These are phyloP conservation scores for Plagodis dolabraria DNA, from an alignment of 2,888 invertebrate species.

Conservation along the genomic window DNA sequence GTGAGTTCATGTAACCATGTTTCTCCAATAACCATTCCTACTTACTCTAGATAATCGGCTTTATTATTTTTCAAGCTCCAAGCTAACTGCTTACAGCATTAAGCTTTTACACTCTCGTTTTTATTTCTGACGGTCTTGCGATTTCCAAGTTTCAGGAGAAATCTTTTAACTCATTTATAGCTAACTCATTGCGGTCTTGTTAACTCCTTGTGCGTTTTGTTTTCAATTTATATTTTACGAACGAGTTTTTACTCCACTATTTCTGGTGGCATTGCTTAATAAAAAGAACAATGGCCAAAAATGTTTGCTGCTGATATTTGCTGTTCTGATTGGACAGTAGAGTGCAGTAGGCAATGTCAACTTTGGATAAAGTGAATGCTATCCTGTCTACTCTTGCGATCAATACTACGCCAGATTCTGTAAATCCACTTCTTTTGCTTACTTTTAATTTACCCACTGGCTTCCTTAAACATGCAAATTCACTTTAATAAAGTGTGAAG, in stretches of 20 bases:
- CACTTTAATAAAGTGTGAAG: constrained; percentile 33
- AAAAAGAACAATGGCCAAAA: constrained; percentile 19
- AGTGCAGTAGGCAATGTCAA: constrained; percentile 38
- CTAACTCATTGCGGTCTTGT: neutral
- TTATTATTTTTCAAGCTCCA: constrained; percentile 12
- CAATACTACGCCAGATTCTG: constrained; percentile 5
- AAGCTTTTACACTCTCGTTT: constrained; percentile 13
- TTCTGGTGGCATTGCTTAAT: constrained; percentile 3
- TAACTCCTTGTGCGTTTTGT: neutral
- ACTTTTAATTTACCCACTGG: constrained; percentile 21
- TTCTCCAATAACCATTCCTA: neutral
- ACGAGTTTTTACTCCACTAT: neutral
- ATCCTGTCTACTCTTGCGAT: constrained; percentile 6
- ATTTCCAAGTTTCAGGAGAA: constrained; percentile 9
- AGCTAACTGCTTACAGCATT: constrained; percentile 9
- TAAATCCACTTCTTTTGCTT: constrained; percentile 9
- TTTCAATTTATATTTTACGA: constrained; percentile 2
- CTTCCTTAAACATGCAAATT: constrained; percentile 27
- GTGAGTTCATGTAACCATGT: neutral
- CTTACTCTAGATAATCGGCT: constrained; percentile 9
- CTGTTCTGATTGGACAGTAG: constrained; percentile 37
- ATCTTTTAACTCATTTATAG: constrained; percentile 12
- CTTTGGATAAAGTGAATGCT: constrained; percentile 32
- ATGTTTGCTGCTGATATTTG: constrained; percentile 33
- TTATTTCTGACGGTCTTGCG: constrained; percentile 6